Evolutionary conservation across 1,140 invertebrate species (phyloP).

Genomic region (Matsumurasca onukii): DNA sequence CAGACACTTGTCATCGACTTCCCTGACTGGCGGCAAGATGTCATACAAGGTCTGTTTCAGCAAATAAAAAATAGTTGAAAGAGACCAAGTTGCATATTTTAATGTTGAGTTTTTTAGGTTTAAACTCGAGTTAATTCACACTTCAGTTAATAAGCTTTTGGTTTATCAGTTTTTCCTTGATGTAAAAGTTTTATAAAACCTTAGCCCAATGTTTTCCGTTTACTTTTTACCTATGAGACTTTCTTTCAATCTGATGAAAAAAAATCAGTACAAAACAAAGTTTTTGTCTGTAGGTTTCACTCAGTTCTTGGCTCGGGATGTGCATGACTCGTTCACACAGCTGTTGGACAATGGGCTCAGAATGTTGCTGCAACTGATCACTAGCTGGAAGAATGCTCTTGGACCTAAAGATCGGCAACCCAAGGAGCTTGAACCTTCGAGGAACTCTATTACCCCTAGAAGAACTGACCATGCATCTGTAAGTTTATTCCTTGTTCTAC

Average conservation of each 20-base stretch:
- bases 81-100: too few relatives aligned
- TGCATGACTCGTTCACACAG: slow-evolving; percentile 84
- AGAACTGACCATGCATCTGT: slow-evolving; percentile 30
- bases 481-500: not conserved
- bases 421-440: slow-evolving; percentile 4
- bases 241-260: too few relatives aligned
- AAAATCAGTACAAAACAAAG: too few relatives aligned
- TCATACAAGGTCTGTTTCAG: slow-evolving; percentile 69
- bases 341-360: slow-evolving; percentile 93
- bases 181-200: too few relatives aligned
- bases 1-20: slow-evolving; percentile 96
- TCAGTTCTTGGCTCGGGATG: slow-evolving; percentile 91
- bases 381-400: slow-evolving; percentile 87
- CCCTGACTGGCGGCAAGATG: slow-evolving; percentile 95
- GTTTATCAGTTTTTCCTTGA: too few relatives aligned
- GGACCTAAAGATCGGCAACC: slow-evolving; percentile 35
- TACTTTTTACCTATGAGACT: too few relatives aligned
- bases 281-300: slow-evolving; percentile 90
- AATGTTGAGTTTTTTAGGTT: too few relatives aligned
- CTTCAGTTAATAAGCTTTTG: too few relatives aligned
- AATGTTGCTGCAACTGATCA: slow-evolving; percentile 89
- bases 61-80: too few relatives aligned
- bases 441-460: slow-evolving; percentile 25
- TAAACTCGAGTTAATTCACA: too few relatives aligned
- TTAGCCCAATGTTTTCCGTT: too few relatives aligned